A percentile compares a stretch with the other conserved stretches of the same genome.
These are phyloP conservation scores for Notarius quadriscutis DNA, from an alignment of 2,113 vertebrate genomes.

Conservation along the genomic window DNA sequence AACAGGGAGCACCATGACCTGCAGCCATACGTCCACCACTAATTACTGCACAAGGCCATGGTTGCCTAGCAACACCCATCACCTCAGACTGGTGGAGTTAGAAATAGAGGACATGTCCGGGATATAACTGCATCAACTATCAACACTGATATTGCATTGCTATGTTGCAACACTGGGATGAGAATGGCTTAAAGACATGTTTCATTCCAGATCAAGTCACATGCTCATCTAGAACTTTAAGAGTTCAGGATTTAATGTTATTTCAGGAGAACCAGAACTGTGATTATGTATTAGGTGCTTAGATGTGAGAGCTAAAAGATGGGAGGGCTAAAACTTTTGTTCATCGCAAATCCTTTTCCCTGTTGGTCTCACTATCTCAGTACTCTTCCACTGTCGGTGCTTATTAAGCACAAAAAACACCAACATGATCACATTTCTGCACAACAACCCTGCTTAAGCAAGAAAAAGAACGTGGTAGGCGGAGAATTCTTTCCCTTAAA, in stretches of 20 bases:
- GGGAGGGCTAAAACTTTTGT: background rate
- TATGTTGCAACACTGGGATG: too few relatives aligned
- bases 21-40: conserved; percentile 67
- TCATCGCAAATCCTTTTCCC: background rate
- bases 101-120: conserved; percentile 66
- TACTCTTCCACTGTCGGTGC: background rate
- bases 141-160: background rate
- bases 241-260: too few relatives aligned
- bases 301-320: background rate
- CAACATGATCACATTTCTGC: background rate
- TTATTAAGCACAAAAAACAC: background rate
- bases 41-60: conserved; percentile 65
- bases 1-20: conserved; percentile 65
- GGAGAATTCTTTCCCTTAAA: background rate
- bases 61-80: conserved; percentile 82
- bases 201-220: too few relatives aligned
- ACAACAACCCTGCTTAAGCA: background rate
- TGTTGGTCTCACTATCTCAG: background rate
- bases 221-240: background rate
- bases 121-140: background rate
- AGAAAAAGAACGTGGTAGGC: background rate
- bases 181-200: background rate
- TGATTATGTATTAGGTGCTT: background rate
- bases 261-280: background rate
- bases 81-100: conserved; percentile 66